These are phyloP conservation scores for Lasioglossum figueresi DNA, from an alignment of 2,888 invertebrate species.

Conservation along the genomic window DNA sequence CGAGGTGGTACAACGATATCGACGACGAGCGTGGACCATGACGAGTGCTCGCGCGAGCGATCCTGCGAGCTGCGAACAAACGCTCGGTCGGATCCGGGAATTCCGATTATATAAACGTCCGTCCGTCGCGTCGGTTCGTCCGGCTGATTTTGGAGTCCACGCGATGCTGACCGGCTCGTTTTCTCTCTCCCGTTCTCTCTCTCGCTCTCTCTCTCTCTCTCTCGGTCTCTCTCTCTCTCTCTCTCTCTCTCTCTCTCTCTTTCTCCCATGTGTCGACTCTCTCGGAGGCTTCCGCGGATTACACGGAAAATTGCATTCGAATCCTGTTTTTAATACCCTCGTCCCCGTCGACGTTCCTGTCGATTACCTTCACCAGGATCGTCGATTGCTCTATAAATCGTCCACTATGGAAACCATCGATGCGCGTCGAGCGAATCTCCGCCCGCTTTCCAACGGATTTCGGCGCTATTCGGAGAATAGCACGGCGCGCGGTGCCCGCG, in stretches of 20 bases:
- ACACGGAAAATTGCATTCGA: constrained; percentile 56
- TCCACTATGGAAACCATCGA: constrained; percentile 64
- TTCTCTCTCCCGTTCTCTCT: constrained; percentile 32
- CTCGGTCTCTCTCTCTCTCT: constrained; percentile 36
- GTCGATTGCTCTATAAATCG: constrained; percentile 62
- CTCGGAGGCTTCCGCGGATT: constrained; percentile 55
- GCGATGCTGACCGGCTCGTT: neutral
- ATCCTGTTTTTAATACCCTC: constrained; percentile 66
- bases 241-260: neutral
- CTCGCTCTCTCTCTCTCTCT: constrained; percentile 3
- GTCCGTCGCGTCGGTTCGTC: constrained; percentile 22
- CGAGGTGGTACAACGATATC: neutral
- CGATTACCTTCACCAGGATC: constrained; percentile 63
- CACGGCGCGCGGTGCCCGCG: neutral
- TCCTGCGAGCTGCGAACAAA: neutral
- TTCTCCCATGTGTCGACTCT: constrained; percentile 44
- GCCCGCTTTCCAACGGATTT: neutral
- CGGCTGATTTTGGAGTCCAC: constrained; percentile 14
- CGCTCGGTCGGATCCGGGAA: constrained; percentile 23
- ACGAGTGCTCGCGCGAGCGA: constrained; percentile 5
- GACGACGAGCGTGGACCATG: neutral
- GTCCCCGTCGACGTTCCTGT: constrained; percentile 59
- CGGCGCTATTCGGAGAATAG: constrained; percentile 5
- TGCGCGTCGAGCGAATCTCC: constrained; percentile 36
- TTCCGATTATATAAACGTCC: constrained; percentile 36